Conservation (phyloP, 2,113 vertebrate genomes). For the Tor tambroides region DNA sequence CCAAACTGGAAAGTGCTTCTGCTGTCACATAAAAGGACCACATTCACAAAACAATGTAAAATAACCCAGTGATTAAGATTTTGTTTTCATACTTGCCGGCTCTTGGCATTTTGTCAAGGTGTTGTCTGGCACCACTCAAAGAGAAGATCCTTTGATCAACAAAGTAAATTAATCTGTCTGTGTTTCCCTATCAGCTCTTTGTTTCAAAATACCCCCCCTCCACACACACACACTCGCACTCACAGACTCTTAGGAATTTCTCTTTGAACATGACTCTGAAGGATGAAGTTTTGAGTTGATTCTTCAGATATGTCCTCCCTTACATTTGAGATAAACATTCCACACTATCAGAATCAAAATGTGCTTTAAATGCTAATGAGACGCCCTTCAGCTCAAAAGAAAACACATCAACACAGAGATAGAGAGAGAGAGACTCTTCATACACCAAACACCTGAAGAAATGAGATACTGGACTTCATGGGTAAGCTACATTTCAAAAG, state of each 20-base stretch:
- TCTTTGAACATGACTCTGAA: slow-evolving; percentile 3
- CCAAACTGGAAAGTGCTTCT: neutral
- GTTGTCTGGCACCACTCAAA: slow-evolving; percentile 7
- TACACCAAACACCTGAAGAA: neutral
- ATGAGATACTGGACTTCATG: neutral
- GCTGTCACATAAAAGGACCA: neutral
- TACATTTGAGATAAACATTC: neutral
- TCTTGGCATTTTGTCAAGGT: slow-evolving; percentile 12
- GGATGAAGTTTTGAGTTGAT: neutral
- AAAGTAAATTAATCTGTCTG: neutral
- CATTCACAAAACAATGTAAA: neutral
- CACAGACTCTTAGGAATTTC: neutral
- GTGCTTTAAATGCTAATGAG: neutral
- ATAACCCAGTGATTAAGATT: neutral
- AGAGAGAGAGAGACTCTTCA: neutral
- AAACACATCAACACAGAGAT: too few relatives aligned
- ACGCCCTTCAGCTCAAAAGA: neutral
- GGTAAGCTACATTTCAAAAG: too few relatives aligned
- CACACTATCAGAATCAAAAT: neutral
- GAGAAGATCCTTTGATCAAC: neutral
- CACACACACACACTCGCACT: neutral
- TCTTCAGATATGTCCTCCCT: slow-evolving; percentile 5
- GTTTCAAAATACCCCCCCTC: neutral
- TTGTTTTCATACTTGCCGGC: slow-evolving; percentile 9
- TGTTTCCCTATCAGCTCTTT: neutral